A percentile compares a stretch with the other conserved stretches of the same genome.
phyloP scores from a whole-genome alignment of 2,113 vertebrate genomes.

The Machaerirhynchus nigripectus region DNA sequence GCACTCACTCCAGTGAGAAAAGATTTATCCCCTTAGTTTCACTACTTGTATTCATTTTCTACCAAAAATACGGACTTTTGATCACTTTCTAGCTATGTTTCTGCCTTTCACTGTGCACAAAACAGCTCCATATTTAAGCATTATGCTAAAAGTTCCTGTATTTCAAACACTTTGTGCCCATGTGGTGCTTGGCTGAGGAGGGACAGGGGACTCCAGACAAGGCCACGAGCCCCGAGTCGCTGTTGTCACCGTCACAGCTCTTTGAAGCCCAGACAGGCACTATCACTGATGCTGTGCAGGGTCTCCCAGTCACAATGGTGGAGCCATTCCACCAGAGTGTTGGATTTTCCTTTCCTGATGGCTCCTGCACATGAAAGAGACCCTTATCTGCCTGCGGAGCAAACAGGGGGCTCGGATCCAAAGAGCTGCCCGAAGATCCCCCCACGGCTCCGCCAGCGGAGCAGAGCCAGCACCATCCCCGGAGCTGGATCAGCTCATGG shows the following conservation, averaged over 20 bases:
- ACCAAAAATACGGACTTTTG: not conserved
- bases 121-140: not conserved
- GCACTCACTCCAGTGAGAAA: not conserved
- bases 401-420: not conserved
- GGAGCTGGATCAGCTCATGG: not conserved
- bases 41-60: not conserved
- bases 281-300: slow-evolving; percentile 53
- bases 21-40: not conserved
- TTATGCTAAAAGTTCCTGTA: fast-evolving
- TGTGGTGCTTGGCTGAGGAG: not conserved
- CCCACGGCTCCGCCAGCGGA: not conserved
- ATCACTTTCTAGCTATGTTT: not conserved
- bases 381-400: slow-evolving; percentile 33
- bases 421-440: not conserved
- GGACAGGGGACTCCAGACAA: not conserved
- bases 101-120: not conserved
- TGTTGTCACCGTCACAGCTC: not conserved
- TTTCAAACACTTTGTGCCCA: not conserved
- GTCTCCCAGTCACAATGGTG: not conserved
- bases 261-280: not conserved
- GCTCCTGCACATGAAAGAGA: slow-evolving; percentile 44
- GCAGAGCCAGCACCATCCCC: not conserved
- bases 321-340: not conserved
- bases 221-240: not conserved
- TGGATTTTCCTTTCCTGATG: slow-evolving; percentile 36